A percentile compares a stretch with the other conserved stretches of the same genome.
phyloP scores from a whole-genome alignment of 1,140 invertebrate genomes.

The Tetramorium simillimum region DNA sequence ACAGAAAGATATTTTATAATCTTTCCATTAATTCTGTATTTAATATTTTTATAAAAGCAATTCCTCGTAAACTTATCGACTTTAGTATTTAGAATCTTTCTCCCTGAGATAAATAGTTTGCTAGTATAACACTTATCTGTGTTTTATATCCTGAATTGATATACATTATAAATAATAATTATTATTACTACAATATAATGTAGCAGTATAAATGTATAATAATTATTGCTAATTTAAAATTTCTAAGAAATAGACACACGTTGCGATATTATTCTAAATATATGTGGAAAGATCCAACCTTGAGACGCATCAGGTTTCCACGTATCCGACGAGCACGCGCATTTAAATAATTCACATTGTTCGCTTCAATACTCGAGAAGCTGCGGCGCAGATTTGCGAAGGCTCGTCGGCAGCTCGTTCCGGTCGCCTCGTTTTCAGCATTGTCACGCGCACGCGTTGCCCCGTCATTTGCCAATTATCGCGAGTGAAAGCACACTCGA shows the following conservation, averaged over 20 bases:
- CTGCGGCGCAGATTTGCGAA: conserved; percentile 44
- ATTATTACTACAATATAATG: neutral
- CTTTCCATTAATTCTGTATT: neutral
- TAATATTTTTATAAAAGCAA: neutral
- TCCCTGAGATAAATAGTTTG: neutral
- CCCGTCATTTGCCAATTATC: conserved; percentile 62
- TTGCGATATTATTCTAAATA: conserved; percentile 6
- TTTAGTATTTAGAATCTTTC: neutral
- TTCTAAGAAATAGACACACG: neutral
- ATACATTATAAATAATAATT: neutral
- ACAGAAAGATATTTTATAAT: neutral
- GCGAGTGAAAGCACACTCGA: conserved; percentile 61
- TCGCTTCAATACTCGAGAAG: conserved; percentile 15
- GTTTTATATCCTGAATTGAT: neutral
- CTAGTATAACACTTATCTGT: neutral
- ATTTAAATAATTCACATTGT: conserved; percentile 45
- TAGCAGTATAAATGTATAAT: neutral
- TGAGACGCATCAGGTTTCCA: neutral
- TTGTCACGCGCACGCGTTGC: conserved; percentile 61
- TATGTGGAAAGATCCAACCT: neutral
- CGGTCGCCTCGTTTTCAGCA: conserved; percentile 54
- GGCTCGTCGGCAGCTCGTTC: conserved; percentile 46
- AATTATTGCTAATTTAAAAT: neutral
- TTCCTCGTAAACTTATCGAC: neutral
- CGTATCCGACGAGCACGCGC: neutral